A percentile compares a stretch with the other conserved stretches of the same genome.
Evolutionary conservation across 2,113 vertebrate genomes (phyloP).

Genomic region (Condylura cristata): DNA sequence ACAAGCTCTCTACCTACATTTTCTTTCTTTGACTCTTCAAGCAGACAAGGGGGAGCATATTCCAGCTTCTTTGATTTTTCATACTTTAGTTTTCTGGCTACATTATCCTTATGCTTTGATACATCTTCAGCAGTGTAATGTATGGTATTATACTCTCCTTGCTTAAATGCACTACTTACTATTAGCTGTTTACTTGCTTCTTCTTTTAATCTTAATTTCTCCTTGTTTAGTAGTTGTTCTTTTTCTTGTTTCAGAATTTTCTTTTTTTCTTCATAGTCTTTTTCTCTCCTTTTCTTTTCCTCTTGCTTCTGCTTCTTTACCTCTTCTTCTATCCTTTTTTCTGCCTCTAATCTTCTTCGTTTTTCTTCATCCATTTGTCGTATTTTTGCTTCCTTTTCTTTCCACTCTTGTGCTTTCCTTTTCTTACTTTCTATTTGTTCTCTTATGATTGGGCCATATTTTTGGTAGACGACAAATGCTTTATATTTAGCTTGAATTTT

Average conservation of each 20-base stretch:
- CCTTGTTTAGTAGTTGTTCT: constrained; percentile 67
- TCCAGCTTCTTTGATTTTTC: constrained; percentile 26
- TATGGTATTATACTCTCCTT: neutral
- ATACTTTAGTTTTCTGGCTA: neutral
- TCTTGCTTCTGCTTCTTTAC: constrained; percentile 72
- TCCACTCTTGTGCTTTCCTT: constrained; percentile 79
- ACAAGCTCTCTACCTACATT: neutral
- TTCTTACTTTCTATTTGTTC: constrained; percentile 80
- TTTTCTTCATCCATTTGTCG: constrained; percentile 76
- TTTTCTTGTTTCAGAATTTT: constrained; percentile 75
- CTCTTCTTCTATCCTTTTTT: constrained; percentile 69
- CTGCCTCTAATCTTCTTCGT: constrained; percentile 72
- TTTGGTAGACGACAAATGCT: constrained; percentile 80
- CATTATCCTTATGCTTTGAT: constrained; percentile 30
- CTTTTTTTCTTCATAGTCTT: constrained; percentile 86
- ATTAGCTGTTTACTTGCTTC: neutral
- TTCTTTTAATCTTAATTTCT: constrained; percentile 63
- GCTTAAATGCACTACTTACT: constrained; percentile 25
- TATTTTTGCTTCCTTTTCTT: constrained; percentile 81
- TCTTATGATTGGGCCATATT: constrained; percentile 82
- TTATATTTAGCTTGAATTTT: constrained; percentile 89
- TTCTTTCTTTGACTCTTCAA: constrained; percentile 55
- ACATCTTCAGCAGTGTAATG: neutral
- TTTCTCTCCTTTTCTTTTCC: constrained; percentile 68
- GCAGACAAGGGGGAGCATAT: neutral